Evolutionary conservation across 2,888 invertebrate genomes (phyloP), one percentile per base, ranked within the genome.

Genomic region (Caenorhabditis sp.): DNA sequence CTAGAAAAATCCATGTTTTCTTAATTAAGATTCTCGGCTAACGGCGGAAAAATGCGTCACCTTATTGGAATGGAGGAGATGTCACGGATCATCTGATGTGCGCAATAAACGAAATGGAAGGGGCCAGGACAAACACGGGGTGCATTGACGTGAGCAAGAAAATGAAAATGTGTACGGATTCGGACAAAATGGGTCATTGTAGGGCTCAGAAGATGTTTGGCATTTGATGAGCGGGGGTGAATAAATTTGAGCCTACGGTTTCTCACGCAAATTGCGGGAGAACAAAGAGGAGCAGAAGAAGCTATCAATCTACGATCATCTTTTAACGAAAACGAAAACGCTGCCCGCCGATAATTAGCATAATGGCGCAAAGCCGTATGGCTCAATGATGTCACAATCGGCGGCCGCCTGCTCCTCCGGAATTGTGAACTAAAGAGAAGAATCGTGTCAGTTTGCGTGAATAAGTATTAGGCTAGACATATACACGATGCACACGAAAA

Each of bases 81-180:
- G 70, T 59, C 70, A 70, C 70, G 52, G 53, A 70, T 70, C 70
- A 70, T 70, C 59, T 59, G 70, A 59, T 59, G 41, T 32, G 17
- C 7, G 45, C 70, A 70, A 70, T 59, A 53, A 70, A 59, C 26
- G 59, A 50, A 43, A 70, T 59, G 58, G 45, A 52, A 58, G 39
- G 17, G 13, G 35, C 22, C 20, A 52, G 41, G 55, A 17, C 56
- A 53, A 53, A 66, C 27, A 39, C 39, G 35, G 55, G 56, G 43
- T 46, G 41, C 56, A 56, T 46, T 59, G 70, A 70, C 70, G 70
- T 70, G 52, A 59, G 70, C 39, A 59, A n/a, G 15, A 13, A 50
- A 70, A 45, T 39, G 37, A 48, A 66, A 59, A 59, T 70, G 52
- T 68, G 58, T 68, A 52, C 68, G 22, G 39, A 39, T 52, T 15